Evolutionary conservation across 1,140 invertebrate species (phyloP), one percentile per base, ranked within the genome.

Genomic region (Dryas iulia): DNA sequence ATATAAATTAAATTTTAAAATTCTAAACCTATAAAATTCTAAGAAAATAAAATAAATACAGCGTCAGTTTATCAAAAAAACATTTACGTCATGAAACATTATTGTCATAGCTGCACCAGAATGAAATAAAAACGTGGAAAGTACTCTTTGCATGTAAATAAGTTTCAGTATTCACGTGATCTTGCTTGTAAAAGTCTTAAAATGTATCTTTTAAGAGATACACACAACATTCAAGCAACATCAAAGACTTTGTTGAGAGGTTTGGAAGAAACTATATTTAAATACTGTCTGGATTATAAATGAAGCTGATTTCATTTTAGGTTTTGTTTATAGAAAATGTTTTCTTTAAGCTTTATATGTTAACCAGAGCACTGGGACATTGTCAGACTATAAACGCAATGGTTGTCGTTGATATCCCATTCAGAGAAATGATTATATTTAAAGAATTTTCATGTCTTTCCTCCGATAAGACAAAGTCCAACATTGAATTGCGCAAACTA

Each of bases 171-270:
- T 8, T 2, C 21, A 3, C 14, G 33, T 52, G 25, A 52, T 62
- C 59, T 62, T 62, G 59, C n/a, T n/a, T n/a, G n/a, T n/a, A 62
- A 62, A 31, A 30, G 28, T 59, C 30, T 59, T 18, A 59, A 59
- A 59, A 33, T 52, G 59, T 39, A 62, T 25, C 25, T 39, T 62
- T 62, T 62, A 26, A 25, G 39, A 23, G n/a, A n/a, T n/a, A n/a
- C 28, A 26, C 52, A 52, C 28, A 62, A 28, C 33, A 47, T 62
- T 30, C 18, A 39, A 62, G 47, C 39, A 21, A 62, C 59, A 62
- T 62, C 59, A 62, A 52, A 62, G 59, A 52, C 25, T 62, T 60
- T n/a, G 21, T 39, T 53, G 59, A 62, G 35, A 18, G 25, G 18
- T 62, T 24, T 62, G 59, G 14, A 47, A 25, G 25, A 26, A 62